Evolutionary conservation across 1,140 invertebrate species (phyloP).

Genomic region (Cyrtorhinus lividipennis): DNA sequence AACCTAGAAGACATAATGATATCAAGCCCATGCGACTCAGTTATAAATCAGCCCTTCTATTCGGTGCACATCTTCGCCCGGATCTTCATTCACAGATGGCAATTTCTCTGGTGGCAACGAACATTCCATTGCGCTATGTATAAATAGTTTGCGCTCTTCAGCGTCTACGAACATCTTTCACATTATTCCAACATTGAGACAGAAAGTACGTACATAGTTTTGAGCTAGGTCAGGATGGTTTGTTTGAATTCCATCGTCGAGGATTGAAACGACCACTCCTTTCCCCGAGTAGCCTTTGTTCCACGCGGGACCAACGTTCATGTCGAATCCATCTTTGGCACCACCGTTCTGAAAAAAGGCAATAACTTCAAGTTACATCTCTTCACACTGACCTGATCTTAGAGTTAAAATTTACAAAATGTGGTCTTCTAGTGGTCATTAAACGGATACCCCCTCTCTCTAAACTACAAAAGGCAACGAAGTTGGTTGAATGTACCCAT

Average conservation of each 20-base stretch:
- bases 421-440: no score
- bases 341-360: conserved; percentile 53
- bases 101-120: no score
- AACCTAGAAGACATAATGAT: neutral
- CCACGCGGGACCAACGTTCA: conserved; percentile 93
- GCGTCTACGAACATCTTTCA: no score
- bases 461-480: no score
- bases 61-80: no score
- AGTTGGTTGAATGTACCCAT: no score
- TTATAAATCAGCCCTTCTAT: neutral
- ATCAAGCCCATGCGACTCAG: neutral
- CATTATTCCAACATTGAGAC: no score
- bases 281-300: conserved; percentile 87
- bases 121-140: no score
- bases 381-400: neutral
- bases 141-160: no score
- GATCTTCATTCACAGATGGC: no score
- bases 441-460: no score
- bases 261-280: conserved; percentile 88
- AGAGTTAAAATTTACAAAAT: no score
- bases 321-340: conserved; percentile 81
- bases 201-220: conserved; percentile 90
- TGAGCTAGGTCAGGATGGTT: conserved; percentile 83
- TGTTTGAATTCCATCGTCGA: conserved; percentile 91
- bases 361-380: neutral